Conservation (phyloP, 2,888 invertebrate species). For the Nomada ruficornis region DNA sequence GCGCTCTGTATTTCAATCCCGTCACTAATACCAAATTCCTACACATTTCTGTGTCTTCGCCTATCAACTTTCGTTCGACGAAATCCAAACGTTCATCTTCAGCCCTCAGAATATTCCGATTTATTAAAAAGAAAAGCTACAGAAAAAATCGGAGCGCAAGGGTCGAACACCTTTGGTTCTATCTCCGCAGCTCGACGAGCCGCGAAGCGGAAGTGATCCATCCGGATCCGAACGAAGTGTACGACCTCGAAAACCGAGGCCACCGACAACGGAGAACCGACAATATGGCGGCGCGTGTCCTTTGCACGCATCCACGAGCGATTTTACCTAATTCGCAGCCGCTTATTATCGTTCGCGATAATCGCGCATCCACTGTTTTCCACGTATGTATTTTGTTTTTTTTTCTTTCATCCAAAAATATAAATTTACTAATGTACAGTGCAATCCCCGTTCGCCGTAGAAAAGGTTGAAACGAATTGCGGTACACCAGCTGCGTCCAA, state of each 20-base stretch:
- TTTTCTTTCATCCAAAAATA: constrained; percentile 81
- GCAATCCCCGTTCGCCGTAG: constrained; percentile 60
- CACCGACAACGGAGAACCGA: constrained; percentile 37
- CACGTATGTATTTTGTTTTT: constrained; percentile 62
- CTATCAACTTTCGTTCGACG: background rate
- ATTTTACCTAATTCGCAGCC: constrained; percentile 37
- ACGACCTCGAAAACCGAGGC: constrained; percentile 49
- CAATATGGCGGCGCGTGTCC: constrained; percentile 20
- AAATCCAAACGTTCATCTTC: background rate
- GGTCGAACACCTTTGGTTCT: background rate
- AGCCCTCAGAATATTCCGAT: too few species aligned
- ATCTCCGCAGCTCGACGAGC: background rate
- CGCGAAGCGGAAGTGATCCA: constrained; percentile 67
- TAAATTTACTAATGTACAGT: constrained; percentile 80
- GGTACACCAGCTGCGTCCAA: constrained; percentile 37
- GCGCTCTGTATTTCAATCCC: background rate
- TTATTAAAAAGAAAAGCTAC: background rate
- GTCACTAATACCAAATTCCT: too few species aligned
- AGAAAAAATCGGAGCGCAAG: background rate
- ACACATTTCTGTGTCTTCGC: too few species aligned
- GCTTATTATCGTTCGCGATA: constrained; percentile 28
- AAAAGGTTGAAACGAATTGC: constrained; percentile 54
- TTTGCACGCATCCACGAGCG: constrained; percentile 40
- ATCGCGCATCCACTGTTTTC: constrained; percentile 7
- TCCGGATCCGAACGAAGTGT: constrained; percentile 64